These are phyloP conservation scores for Megaceryle maxima DNA, from an alignment of 2,113 vertebrate species.

Conservation along the genomic window DNA sequence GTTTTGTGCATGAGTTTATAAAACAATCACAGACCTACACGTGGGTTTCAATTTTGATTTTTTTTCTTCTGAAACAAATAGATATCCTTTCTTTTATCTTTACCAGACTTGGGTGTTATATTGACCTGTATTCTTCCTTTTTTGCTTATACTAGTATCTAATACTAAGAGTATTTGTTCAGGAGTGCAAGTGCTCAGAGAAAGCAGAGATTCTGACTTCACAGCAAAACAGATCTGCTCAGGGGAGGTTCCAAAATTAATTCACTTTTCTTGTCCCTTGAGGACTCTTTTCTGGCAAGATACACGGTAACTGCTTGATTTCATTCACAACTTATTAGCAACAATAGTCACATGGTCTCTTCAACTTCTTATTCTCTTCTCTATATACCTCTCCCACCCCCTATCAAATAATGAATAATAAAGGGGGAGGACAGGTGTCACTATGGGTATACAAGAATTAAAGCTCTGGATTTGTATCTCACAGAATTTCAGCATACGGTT, in stretches of 20 bases:
- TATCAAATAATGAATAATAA: not conserved
- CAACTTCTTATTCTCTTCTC: not conserved
- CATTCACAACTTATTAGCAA: not conserved
- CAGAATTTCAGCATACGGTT: not conserved
- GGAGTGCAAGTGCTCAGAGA: not conserved
- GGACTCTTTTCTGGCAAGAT: not conserved
- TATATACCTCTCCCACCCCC: not conserved
- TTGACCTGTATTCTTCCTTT: not conserved
- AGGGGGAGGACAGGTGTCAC: not conserved
- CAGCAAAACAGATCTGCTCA: not conserved
- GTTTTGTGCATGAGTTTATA: not conserved
- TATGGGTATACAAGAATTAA: not conserved
- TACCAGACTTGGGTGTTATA: not conserved
- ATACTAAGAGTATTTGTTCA: not conserved
- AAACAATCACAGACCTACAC: not conserved
- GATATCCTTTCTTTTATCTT: not conserved
- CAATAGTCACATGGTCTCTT: not conserved
- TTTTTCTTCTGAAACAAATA: not conserved
- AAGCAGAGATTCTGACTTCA: not conserved
- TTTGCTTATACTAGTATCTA: rapidly evolving
- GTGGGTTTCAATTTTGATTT: not conserved
- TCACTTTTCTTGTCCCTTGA: not conserved
- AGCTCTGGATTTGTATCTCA: not conserved
- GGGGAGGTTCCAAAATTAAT: not conserved
- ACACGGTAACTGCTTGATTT: not conserved